Evolutionary conservation across 2,888 invertebrate genomes (phyloP), one percentile per base, ranked within the genome.

Genomic region (Cheilosia soror): DNA sequence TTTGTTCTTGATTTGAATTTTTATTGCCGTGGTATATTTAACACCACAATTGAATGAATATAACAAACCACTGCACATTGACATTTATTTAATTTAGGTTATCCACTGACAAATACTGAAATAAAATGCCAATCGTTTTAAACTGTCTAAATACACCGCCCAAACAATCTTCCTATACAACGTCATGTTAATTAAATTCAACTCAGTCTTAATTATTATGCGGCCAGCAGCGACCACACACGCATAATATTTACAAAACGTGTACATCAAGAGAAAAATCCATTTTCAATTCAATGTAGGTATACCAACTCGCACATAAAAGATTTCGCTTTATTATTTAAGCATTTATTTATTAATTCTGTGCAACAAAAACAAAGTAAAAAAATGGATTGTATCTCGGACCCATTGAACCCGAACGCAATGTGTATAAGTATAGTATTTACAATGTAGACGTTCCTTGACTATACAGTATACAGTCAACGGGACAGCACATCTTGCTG

Each of bases 161-260:
- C 81, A 65, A 53, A 27, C 57, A 65, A 65, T 33, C 62, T 55
- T 37, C 60, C 62, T 49, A n/a, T n/a, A 63, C 68, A 80, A 63
- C 58, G 65, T 13, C 49, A 68, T 66, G 53, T 60, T 72, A 75
- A 84, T 84, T 51, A 58, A 84, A 75, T 37, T 75, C 79, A 84
- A 75, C 49, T 84, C 84, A 84, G 60, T 84, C 84, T 75, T 75
- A 75, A 84, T 79, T 84, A 69, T 71, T 72, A 68, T 63, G 78
- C 62, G 57, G 40, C 47, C 65, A 60, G 15, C 65, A 60, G 15
- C 49, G 68, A 68, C 79, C 72, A 66, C 78, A 65, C 69, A 68
- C 31, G 25, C 37, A 25, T 37, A 44, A 51, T 27, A 5, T 29
- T 20, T 31, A 44, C 57, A 57, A 62, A 73, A 42, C 55, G 68